Evolutionary conservation across 1,140 invertebrate genomes (phyloP).

Genomic region (Bombyx mandarina): DNA sequence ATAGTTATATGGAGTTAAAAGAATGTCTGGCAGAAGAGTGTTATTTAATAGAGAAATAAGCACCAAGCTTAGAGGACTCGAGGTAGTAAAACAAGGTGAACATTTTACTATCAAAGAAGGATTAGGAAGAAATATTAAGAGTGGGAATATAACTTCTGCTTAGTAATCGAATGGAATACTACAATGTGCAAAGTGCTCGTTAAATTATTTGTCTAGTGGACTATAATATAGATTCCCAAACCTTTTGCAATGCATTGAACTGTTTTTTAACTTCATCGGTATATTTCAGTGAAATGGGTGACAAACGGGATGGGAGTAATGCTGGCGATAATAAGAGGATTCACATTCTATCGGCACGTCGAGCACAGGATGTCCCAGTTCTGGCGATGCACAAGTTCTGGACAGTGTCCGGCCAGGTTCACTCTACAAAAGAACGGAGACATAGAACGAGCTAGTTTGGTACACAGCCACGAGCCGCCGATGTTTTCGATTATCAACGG

Average conservation of each 20-base stretch:
- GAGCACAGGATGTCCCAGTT: conserved; percentile 8
- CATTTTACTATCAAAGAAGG: too few species aligned
- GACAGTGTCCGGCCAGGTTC: conserved; percentile 20
- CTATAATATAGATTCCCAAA: not conserved
- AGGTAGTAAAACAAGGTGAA: too few species aligned
- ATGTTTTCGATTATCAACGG: conserved; percentile 1
- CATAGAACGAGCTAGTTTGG: conserved; percentile 9
- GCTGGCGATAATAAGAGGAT: conserved; percentile 22
- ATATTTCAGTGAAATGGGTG: conserved; percentile 21
- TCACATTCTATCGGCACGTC: conserved; percentile 21
- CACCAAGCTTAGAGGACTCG: too few species aligned
- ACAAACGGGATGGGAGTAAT: conserved; percentile 16
- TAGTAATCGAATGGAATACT: too few species aligned
- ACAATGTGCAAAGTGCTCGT: too few species aligned
- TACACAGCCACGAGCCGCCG: conserved; percentile 15
- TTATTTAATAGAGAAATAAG: too few species aligned
- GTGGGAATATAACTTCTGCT: too few species aligned
- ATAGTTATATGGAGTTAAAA: too few species aligned
- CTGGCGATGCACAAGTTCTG: conserved; percentile 25
- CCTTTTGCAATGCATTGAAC: not conserved
- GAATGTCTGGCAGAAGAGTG: too few species aligned
- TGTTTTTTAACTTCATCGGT: not conserved
- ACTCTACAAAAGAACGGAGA: conserved; percentile 7
- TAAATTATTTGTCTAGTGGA: too few species aligned
- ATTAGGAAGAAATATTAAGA: too few species aligned